Evolutionary conservation across 2,888 invertebrate species (phyloP), one percentile per base, ranked within the genome.

Genomic region (Acanthosoma haemorrhoidale): DNA sequence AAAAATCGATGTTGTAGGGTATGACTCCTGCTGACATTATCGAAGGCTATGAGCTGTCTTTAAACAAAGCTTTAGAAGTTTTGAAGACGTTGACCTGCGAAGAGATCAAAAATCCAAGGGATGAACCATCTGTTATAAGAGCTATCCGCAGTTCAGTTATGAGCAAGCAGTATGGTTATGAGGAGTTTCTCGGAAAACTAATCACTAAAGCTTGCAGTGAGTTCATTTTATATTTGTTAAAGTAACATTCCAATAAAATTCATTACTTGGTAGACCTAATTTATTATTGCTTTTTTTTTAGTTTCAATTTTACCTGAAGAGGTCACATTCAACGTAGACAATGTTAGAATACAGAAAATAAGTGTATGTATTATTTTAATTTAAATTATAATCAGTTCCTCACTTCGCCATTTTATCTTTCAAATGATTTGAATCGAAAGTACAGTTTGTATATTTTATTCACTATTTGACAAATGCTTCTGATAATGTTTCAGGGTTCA

Each of bases 91-190:
- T 94, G 71, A 84, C 90, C 8, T 90, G 90, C 75, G 84, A 88
- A 76, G 89, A 91, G 82, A 87, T 96, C 6, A 91, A 91, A 77
- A 84, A 87, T 76, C 74, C 82, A 67, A 79, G 80, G 16, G 74
- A 75, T 67, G 78, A 87, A 70, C 83, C 85, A 9, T 87, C 89
- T 76, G 90, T 96, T 0, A 83, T 83, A 18, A 87, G 87, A 76
- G 89, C 87, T 18, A 85, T 99, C 60, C 87, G 84, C 74, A 86
- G 96, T 0, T 82, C 96, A 0, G 87, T 99, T 68, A 96, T 96
- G 91, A 96, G 97, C 68, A 99, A 99, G 81, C 98, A 99, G 79
- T 96, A 92, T 82, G 98, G 98, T 11, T 89, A 94, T 81, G 98
- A 99, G 83, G 96, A 97, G 76, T 91, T 96, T 77, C 83, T 99